Percentiles rank a stretch among this genome's conserved stretches.
Conservation (phyloP, 2,888 invertebrate genomes). For the Microdon myrmicae region DNA sequence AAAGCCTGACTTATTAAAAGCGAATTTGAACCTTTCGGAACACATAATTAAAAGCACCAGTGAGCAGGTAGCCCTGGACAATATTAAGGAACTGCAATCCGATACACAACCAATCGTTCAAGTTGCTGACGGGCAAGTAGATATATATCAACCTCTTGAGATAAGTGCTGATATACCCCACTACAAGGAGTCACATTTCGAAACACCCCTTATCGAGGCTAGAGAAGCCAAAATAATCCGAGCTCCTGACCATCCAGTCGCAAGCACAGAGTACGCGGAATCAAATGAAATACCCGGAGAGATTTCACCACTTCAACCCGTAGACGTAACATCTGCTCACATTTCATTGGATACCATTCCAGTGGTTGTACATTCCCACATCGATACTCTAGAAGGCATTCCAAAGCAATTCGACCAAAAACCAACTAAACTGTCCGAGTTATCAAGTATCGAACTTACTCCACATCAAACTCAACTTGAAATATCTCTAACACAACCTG, state of each 20-base stretch:
- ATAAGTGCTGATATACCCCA: constrained; percentile 52
- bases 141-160: constrained; percentile 56
- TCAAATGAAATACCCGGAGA: constrained; percentile 69
- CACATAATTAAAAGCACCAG: constrained; percentile 50
- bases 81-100: constrained; percentile 36
- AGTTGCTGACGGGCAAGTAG: constrained; percentile 41
- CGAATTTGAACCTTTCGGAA: constrained; percentile 53
- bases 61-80: constrained; percentile 57
- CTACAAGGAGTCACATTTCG: constrained; percentile 56
- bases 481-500: constrained; percentile 66
- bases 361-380: constrained; percentile 58
- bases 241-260: constrained; percentile 69
- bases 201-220: constrained; percentile 31
- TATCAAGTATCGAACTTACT: constrained; percentile 53
- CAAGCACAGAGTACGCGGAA: constrained; percentile 70
- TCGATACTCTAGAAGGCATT: constrained; percentile 59
- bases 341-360: constrained; percentile 60
- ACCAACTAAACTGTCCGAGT: constrained; percentile 46
- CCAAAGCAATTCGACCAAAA: constrained; percentile 58
- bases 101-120: constrained; percentile 51
- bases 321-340: constrained; percentile 65
- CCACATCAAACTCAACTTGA: constrained; percentile 54
- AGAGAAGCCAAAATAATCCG: constrained; percentile 50
- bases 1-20: constrained; percentile 49
- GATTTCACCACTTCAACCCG: constrained; percentile 16